Conservation (phyloP, 2,888 invertebrate genomes). For the Alloscopus bannaensis region DNA sequence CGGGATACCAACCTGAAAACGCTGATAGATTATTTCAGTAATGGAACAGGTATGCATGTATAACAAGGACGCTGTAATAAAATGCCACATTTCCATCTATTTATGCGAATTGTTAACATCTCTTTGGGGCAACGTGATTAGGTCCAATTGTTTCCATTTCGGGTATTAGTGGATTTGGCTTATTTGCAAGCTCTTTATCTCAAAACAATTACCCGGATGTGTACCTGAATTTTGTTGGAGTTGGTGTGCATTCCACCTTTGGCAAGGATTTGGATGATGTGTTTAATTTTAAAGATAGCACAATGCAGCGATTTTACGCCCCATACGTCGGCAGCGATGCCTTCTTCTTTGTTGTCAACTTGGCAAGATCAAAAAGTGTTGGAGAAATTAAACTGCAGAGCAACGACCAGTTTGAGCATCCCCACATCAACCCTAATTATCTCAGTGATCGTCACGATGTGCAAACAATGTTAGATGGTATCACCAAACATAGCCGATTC, state of each 20-base stretch:
- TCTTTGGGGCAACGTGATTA: neutral
- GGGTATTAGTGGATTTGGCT: slow-evolving; percentile 63
- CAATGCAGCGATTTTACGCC: slow-evolving; percentile 64
- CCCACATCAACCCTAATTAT: slow-evolving; percentile 78
- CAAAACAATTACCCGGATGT: slow-evolving; percentile 59
- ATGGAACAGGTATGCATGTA: slow-evolving; percentile 63
- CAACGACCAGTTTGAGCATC: slow-evolving; percentile 76
- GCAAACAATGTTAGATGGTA: slow-evolving; percentile 67
- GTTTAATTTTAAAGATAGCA: slow-evolving; percentile 53
- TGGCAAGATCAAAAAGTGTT: slow-evolving; percentile 74
- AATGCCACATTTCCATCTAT: neutral
- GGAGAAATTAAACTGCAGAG: slow-evolving; percentile 76
- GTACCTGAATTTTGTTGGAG: slow-evolving; percentile 53
- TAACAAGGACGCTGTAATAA: neutral
- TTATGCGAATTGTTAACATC: neutral
- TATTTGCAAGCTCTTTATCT: slow-evolving; percentile 59
- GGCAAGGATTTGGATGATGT: slow-evolving; percentile 58
- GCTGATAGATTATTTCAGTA: slow-evolving; percentile 59
- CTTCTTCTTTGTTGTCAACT: slow-evolving; percentile 59
- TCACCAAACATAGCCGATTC: no score
- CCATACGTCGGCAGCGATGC: slow-evolving; percentile 67
- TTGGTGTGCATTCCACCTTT: slow-evolving; percentile 59
- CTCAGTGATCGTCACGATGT: slow-evolving; percentile 69
- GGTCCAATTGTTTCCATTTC: slow-evolving; percentile 56
- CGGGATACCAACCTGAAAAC: slow-evolving; percentile 59